Percentiles rank a stretch among this genome's conserved stretches.
phyloP scores from a whole-genome alignment of 2,888 invertebrate species.

The Calameuta pallipes region DNA sequence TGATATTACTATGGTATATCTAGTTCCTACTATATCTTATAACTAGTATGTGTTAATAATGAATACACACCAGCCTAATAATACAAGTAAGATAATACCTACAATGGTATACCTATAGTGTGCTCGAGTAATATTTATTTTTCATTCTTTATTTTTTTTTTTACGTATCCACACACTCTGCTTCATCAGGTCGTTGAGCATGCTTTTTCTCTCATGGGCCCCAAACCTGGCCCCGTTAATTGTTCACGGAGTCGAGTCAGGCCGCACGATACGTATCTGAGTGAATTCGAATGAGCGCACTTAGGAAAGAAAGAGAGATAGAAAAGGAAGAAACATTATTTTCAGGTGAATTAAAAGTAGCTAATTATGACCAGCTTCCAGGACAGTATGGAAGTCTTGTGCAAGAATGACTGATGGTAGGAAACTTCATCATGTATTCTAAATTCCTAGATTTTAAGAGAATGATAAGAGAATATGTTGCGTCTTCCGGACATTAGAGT shows the following conservation, averaged over 20 bases:
- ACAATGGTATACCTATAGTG: neutral
- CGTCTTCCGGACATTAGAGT: neutral
- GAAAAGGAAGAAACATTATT: constrained; percentile 35
- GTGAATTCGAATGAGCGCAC: constrained; percentile 39
- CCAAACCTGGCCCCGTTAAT: constrained; percentile 52
- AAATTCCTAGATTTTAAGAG: neutral
- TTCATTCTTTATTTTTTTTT: neutral
- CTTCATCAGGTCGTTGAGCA: neutral
- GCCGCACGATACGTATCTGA: constrained; percentile 47
- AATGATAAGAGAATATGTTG: neutral
- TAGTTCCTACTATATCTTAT: neutral
- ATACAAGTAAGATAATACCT: neutral
- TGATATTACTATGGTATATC: neutral
- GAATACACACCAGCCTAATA: neutral
- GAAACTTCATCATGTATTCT: neutral
- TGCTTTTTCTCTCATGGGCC: constrained; percentile 31
- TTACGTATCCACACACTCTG: neutral
- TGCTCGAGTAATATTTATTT: neutral
- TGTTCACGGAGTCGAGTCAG: constrained; percentile 47
- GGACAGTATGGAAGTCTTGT: constrained; percentile 20
- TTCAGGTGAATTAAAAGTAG: constrained; percentile 47
- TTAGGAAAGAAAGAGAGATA: constrained; percentile 20
- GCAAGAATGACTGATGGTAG: neutral
- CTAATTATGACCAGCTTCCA: constrained; percentile 45
- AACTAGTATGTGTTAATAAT: neutral